These are phyloP conservation scores for Lepeophtheirus nordmannii DNA, from an alignment of 2,888 invertebrate species.

Conservation along the genomic window DNA sequence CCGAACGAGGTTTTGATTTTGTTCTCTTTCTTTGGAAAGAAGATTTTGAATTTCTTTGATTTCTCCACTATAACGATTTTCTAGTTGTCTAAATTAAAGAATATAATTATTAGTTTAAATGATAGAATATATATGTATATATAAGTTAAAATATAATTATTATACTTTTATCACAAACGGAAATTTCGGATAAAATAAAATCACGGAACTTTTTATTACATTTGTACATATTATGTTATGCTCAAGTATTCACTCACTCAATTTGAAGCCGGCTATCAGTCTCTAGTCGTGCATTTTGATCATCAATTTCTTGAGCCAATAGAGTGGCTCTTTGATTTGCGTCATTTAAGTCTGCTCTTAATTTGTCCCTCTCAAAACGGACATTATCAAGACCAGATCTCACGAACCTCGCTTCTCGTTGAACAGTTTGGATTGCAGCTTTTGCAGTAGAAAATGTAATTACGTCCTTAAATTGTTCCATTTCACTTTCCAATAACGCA, in stretches of 20 bases:
- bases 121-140: too few relatives aligned
- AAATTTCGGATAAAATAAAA: too few relatives aligned
- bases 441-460: too few relatives aligned
- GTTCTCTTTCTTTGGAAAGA: constrained; percentile 7
- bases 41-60: constrained; percentile 11
- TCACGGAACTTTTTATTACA: too few relatives aligned
- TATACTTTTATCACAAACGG: too few relatives aligned
- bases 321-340: not conserved
- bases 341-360: not conserved
- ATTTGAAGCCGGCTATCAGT: not conserved
- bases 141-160: too few relatives aligned
- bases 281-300: constrained; percentile 8
- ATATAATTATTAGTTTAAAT: not conserved
- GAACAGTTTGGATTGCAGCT: not conserved
- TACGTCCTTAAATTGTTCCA: not conserved
- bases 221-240: too few relatives aligned
- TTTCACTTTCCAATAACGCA: not conserved
- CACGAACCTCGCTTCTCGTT: not conserved
- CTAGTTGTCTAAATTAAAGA: constrained; percentile 6
- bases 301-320: constrained; percentile 10
- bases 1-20: constrained; percentile 1
- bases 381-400: constrained; percentile 4
- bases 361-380: constrained; percentile 7
- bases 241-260: not conserved
- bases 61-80: not conserved